Evolutionary conservation across 2,113 vertebrate genomes (phyloP).

Genomic region (Ochotona curzoniae): DNA sequence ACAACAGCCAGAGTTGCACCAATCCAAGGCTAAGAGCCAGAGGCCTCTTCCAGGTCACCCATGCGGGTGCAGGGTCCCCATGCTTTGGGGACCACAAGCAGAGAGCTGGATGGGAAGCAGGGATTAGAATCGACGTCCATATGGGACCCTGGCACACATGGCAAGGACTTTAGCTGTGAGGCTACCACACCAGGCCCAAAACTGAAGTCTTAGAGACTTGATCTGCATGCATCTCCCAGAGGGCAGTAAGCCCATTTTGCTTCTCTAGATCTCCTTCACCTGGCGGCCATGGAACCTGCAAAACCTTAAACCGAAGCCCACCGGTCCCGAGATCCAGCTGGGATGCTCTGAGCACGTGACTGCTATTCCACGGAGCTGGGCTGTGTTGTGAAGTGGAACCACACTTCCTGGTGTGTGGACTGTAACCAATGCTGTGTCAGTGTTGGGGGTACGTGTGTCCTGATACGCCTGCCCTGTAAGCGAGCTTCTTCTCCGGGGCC

Average conservation of each 20-base stretch:
- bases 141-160: no score
- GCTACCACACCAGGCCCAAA: no score
- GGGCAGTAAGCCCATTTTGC: neutral
- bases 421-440: neutral
- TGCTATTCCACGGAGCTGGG: fast-evolving
- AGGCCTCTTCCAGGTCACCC: no score
- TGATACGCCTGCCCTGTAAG: neutral
- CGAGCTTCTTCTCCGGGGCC: neutral
- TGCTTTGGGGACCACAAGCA: no score
- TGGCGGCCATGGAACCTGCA: neutral
- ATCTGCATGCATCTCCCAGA: neutral
- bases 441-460: neutral
- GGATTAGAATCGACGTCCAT: no score
- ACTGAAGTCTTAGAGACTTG: no score
- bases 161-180: no score
- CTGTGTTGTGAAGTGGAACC: neutral
- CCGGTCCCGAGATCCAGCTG: neutral
- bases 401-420: fast-evolving
- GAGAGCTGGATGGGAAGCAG: no score
- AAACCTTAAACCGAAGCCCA: neutral
- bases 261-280: neutral
- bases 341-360: fast-evolving
- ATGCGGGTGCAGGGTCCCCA: no score
- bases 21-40: no score
- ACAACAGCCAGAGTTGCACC: no score